Conservation (phyloP, 2,113 vertebrate species). For the Lophochroa leadbeateri region DNA sequence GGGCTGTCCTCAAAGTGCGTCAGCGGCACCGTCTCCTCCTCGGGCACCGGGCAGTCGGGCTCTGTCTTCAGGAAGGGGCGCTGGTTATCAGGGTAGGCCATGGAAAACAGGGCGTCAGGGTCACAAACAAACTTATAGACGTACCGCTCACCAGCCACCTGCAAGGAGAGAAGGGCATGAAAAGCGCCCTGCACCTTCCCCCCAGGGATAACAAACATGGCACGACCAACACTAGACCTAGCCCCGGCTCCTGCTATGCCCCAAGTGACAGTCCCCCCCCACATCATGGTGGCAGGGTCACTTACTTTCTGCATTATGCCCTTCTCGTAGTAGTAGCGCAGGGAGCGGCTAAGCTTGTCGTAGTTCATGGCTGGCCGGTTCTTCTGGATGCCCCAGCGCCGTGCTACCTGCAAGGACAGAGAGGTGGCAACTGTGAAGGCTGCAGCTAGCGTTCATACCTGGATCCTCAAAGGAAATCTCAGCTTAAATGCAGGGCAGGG, state of each 20-base stretch:
- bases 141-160: conserved; percentile 95
- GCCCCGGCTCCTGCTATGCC: accelerated
- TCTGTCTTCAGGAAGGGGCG: conserved; percentile 92
- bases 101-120: conserved; percentile 94
- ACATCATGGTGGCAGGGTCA: not conserved
- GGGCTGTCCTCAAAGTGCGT: conserved; percentile 89
- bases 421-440: not conserved
- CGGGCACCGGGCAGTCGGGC: conserved; percentile 79
- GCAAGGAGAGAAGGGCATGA: not conserved
- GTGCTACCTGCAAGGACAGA: conserved; percentile 83
- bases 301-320: conserved; percentile 98
- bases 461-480: not conserved
- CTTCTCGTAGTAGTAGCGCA: conserved; percentile 98
- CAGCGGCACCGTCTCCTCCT: conserved; percentile 90
- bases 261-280: accelerated
- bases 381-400: conserved; percentile 98
- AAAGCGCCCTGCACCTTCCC: not conserved
- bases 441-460: not conserved
- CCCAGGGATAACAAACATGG: accelerated
- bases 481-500: accelerated
- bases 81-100: conserved; percentile 97
- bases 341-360: conserved; percentile 95
- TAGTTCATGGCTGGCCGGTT: conserved; percentile 98
- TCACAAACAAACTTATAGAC: conserved; percentile 98
- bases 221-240: accelerated